phyloP scores from a whole-genome alignment of 2,888 invertebrate species.

The Anoplius nigerrimus region DNA sequence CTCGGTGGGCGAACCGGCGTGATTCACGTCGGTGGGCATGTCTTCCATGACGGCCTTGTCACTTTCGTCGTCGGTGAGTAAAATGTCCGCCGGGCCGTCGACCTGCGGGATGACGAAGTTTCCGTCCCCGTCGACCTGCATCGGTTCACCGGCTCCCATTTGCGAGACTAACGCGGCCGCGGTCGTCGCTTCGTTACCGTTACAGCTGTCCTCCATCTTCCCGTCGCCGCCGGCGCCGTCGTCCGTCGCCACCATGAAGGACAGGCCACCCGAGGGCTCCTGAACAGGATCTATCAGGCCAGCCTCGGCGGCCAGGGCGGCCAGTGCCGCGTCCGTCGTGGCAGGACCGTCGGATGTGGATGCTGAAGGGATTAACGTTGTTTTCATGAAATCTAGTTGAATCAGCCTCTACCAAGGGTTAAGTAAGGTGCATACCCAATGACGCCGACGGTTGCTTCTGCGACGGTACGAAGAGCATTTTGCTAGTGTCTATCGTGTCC shows the following conservation, averaged over 20 bases:
- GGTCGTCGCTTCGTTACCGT: constrained; percentile 68
- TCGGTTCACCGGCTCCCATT: constrained; percentile 64
- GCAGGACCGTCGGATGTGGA: constrained; percentile 79
- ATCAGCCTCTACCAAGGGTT: not conserved
- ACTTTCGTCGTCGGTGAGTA: constrained; percentile 65
- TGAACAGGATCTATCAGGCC: constrained; percentile 78
- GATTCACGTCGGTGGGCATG: constrained; percentile 39
- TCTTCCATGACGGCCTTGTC: constrained; percentile 44
- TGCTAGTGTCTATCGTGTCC: constrained; percentile 67
- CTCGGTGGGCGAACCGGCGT: constrained; percentile 23
- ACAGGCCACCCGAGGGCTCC: constrained; percentile 69
- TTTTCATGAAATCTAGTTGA: not conserved
- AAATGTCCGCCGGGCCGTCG: constrained; percentile 66
- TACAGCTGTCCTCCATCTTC: constrained; percentile 71
- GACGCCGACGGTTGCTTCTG: constrained; percentile 78
- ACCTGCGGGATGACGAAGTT: constrained; percentile 72
- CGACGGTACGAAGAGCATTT: constrained; percentile 70
- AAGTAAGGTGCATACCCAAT: constrained; percentile 67
- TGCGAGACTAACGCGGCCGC: constrained; percentile 65
- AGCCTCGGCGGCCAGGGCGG: constrained; percentile 80
- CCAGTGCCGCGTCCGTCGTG: constrained; percentile 80
- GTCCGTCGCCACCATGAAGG: constrained; percentile 70
- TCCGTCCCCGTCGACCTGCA: constrained; percentile 72
- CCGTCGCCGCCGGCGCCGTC: constrained; percentile 59
- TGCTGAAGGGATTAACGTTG: constrained; percentile 62